Conservation (phyloP, 2,113 vertebrate species). For the Craseonycteris thonglongyai region DNA sequence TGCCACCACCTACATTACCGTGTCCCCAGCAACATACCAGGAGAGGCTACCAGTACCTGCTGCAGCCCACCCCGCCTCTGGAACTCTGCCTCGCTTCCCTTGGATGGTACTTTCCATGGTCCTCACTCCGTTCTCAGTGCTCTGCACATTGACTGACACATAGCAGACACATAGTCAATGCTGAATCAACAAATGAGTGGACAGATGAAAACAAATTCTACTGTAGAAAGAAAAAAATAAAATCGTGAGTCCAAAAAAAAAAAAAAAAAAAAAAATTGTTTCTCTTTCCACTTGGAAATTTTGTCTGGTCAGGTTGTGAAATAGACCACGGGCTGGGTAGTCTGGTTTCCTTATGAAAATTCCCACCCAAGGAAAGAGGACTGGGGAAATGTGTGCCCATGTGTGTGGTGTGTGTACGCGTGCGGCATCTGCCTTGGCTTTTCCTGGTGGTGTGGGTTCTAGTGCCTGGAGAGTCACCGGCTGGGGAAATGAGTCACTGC, state of each 20-base stretch:
- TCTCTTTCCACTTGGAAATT: background rate
- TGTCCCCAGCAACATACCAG: too few relatives aligned
- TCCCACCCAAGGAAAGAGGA: background rate
- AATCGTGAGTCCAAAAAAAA: too few relatives aligned
- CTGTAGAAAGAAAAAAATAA: background rate
- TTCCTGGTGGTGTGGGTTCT: background rate
- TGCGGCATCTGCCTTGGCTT: background rate
- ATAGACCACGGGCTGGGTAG: background rate
- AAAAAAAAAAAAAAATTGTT: too few relatives aligned
- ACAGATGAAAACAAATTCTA: background rate
- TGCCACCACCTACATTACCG: accelerated
- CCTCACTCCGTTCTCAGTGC: background rate
- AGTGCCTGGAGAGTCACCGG: background rate
- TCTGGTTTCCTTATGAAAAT: background rate
- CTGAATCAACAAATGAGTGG: background rate
- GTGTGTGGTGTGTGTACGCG: background rate
- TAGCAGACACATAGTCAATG: background rate
- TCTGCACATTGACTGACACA: background rate
- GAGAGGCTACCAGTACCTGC: too few relatives aligned
- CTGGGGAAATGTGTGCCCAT: background rate
- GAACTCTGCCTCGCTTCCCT: too few relatives aligned
- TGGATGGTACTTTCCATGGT: background rate
- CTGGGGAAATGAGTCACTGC: too few relatives aligned
- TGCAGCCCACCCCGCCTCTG: background rate
- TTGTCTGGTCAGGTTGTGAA: background rate